phyloP scores from a whole-genome alignment of 2,888 invertebrate genomes.

The Gari tellinella region DNA sequence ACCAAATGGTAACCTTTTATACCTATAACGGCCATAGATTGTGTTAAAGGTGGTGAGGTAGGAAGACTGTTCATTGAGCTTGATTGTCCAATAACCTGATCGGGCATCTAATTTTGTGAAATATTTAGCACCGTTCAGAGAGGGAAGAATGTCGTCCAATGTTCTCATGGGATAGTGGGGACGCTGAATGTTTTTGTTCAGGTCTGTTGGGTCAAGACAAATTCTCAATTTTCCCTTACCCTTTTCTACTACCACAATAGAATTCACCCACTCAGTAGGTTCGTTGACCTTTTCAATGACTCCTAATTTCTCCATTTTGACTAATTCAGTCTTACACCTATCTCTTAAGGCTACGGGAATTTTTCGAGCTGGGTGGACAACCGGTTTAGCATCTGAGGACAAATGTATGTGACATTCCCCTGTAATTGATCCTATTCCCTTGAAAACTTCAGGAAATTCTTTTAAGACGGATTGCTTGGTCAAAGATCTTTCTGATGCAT shows the following conservation, averaged over 20 bases:
- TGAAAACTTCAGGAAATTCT: constrained; percentile 35
- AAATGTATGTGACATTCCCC: constrained; percentile 29
- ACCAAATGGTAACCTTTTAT: constrained; percentile 42
- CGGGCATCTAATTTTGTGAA: constrained; percentile 42
- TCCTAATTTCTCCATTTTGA: constrained; percentile 35
- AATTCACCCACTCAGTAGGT: constrained; percentile 61
- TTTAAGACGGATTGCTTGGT: no score
- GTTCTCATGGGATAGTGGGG: constrained; percentile 56
- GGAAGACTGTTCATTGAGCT: constrained; percentile 25
- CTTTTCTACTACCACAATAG: constrained; percentile 56
- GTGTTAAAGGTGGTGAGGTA: constrained; percentile 43
- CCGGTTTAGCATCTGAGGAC: constrained; percentile 39
- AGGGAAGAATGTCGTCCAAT: constrained; percentile 45
- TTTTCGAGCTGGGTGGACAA: constrained; percentile 51
- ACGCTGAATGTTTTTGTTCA: constrained; percentile 52
- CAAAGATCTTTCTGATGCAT: neutral
- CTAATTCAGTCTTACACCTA: constrained; percentile 48
- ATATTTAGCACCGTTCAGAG: constrained; percentile 36
- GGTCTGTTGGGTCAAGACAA: constrained; percentile 60
- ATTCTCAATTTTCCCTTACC: constrained; percentile 24
- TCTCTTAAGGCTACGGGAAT: constrained; percentile 48
- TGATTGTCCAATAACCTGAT: constrained; percentile 36
- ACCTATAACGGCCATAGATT: constrained; percentile 40
- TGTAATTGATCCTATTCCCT: constrained; percentile 46
- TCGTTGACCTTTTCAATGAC: constrained; percentile 49